Evolutionary conservation across 1,140 invertebrate genomes (phyloP).

Genomic region (Hycleus phaleratus): DNA sequence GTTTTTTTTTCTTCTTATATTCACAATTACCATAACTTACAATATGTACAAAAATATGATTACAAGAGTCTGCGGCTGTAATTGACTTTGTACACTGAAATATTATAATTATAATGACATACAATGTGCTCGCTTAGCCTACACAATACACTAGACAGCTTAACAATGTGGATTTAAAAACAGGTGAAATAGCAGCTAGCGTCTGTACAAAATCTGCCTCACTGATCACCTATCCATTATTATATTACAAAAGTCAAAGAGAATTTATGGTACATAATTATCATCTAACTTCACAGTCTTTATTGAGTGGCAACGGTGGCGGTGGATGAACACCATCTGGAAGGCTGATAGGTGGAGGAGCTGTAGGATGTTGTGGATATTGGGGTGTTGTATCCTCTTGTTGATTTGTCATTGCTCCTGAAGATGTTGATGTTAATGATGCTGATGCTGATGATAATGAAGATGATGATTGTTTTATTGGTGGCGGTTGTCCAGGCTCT

Average conservation of each 20-base stretch:
- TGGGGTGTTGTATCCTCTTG: not conserved
- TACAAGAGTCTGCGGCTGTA: conserved; percentile 38
- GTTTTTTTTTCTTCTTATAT: conserved; percentile 35
- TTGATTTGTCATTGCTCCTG: too few species aligned
- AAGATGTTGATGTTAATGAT: not conserved
- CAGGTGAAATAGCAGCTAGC: conserved; percentile 28
- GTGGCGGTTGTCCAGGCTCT: conserved; percentile 26
- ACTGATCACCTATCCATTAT: conserved; percentile 19
- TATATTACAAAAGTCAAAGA: conserved; percentile 29
- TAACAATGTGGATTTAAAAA: conserved; percentile 33
- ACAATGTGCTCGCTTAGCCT: conserved; percentile 25
- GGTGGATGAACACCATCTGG: conserved; percentile 19
- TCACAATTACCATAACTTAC: conserved; percentile 44
- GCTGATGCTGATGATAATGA: too few species aligned
- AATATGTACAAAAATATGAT: conserved; percentile 49
- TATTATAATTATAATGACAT: conserved; percentile 24
- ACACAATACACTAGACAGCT: conserved; percentile 32
- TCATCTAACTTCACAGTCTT: conserved; percentile 83
- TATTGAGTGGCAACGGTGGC: conserved; percentile 53
- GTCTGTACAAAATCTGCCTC: conserved; percentile 26
- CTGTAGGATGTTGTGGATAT: not conserved
- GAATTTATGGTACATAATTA: conserved; percentile 45
- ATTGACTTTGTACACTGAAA: conserved; percentile 49
- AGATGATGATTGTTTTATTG: not conserved
- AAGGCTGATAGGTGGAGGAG: conserved; percentile 5